phyloP scores from a whole-genome alignment of 2,888 invertebrate species.

The Philonicus albiceps region DNA sequence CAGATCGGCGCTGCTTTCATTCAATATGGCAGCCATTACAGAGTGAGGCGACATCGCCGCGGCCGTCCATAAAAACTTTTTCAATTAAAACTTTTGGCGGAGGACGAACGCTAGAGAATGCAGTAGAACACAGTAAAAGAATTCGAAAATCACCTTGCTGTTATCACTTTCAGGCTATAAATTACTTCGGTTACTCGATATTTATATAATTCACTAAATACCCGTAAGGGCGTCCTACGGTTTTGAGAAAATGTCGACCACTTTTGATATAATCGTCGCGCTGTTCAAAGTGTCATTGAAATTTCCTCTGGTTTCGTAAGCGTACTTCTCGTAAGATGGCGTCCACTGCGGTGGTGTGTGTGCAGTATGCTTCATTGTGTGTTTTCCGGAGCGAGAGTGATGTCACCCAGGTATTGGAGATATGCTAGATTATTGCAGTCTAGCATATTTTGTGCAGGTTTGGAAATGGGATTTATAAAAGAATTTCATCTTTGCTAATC shows the following conservation, averaged over 20 bases:
- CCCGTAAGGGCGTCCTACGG: constrained; percentile 16
- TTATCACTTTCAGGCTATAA: neutral
- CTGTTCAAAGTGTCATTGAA: constrained; percentile 13
- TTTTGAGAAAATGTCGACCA: constrained; percentile 7
- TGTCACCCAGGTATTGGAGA: neutral
- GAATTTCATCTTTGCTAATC: neutral
- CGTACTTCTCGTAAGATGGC: constrained; percentile 30
- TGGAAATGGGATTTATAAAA: neutral
- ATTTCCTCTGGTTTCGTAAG: neutral
- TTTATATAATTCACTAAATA: constrained; percentile 30
- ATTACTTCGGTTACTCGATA: constrained; percentile 3
- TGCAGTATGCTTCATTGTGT: neutral
- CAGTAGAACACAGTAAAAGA: neutral
- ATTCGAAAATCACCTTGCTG: neutral
- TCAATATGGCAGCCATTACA: constrained; percentile 35
- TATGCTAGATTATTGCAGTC: neutral
- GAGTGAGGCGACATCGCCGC: neutral
- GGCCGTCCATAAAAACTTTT: neutral
- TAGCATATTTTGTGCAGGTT: neutral
- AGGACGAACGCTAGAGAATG: neutral
- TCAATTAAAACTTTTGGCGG: neutral
- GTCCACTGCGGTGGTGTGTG: neutral
- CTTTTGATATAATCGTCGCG: constrained; percentile 32
- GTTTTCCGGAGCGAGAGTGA: neutral
- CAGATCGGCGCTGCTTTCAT: constrained; percentile 39